Evolutionary conservation across 2,888 invertebrate genomes (phyloP).

Genomic region (Caprella mutica): DNA sequence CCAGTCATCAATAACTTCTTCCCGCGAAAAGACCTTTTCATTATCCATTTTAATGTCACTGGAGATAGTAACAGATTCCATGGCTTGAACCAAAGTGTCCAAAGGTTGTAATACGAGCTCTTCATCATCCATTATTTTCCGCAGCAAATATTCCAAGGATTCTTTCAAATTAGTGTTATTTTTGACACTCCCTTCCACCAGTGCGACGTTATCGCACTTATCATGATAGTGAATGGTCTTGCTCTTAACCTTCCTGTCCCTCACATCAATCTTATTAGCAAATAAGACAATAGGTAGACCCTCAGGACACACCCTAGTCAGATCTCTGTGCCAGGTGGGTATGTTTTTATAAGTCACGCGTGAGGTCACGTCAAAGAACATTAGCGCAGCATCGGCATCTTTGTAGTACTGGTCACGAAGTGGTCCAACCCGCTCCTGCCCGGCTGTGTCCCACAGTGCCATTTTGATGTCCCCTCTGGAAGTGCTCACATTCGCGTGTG

Average conservation of each 20-base stretch:
- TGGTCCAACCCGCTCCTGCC: constrained; percentile 30
- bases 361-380: constrained; percentile 32
- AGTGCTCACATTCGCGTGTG: constrained; percentile 17
- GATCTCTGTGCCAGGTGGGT: constrained; percentile 30
- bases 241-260: constrained; percentile 25
- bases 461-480: constrained; percentile 20
- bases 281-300: constrained; percentile 26
- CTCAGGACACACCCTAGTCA: constrained; percentile 14
- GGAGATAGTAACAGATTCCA: no score
- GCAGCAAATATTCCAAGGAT: constrained; percentile 27
- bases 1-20: no score
- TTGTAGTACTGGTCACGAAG: constrained; percentile 27
- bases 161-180: constrained; percentile 15
- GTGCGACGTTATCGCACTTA: constrained; percentile 18
- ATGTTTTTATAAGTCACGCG: constrained; percentile 30
- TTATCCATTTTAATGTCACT: no score
- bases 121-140: constrained; percentile 17
- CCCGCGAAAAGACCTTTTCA: no score
- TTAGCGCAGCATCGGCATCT: constrained; percentile 23
- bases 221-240: constrained; percentile 17
- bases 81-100: no score
- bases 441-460: constrained; percentile 28
- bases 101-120: constrained; percentile 9
- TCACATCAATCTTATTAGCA: constrained; percentile 28
- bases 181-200: constrained; percentile 30